A percentile compares a stretch with the other conserved stretches of the same genome.
These are phyloP conservation scores for Kuschelorhynchus macadamiae DNA, from an alignment of 2,888 invertebrate genomes.

Conservation along the genomic window DNA sequence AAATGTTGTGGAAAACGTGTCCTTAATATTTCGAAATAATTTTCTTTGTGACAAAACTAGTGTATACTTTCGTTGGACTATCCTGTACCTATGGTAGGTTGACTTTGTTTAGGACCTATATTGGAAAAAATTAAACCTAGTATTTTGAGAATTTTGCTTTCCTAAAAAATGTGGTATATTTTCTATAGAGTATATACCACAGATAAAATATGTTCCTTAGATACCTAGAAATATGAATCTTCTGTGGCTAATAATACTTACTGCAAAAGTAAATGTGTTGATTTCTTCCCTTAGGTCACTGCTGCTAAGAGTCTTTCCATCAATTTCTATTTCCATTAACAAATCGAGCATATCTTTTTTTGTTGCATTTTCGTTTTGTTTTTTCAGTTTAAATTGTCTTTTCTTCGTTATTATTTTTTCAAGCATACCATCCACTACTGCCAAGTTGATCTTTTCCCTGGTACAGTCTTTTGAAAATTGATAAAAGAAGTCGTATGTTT, in stretches of 20 bases:
- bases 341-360: slow-evolving; percentile 33
- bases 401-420: slow-evolving; percentile 34
- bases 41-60: no score
- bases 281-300: slow-evolving; percentile 43
- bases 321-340: slow-evolving; percentile 38
- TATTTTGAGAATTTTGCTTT: no score
- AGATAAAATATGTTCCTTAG: no score
- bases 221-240: background rate
- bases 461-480: slow-evolving; percentile 28
- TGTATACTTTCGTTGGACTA: no score
- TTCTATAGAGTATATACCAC: no score
- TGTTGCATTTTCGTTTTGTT: background rate
- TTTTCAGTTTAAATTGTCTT: background rate
- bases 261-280: slow-evolving; percentile 46
- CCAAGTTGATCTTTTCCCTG: slow-evolving; percentile 27
- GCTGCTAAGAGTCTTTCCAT: slow-evolving; percentile 26
- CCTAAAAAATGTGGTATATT: no score
- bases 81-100: no score
- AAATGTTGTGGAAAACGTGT: no score
- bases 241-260: slow-evolving; percentile 17
- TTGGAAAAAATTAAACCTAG: no score
- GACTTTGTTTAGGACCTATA: no score
- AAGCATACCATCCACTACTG: slow-evolving; percentile 32
- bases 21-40: no score
- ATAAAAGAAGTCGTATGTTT: slow-evolving; percentile 37